phyloP scores from a whole-genome alignment of 23 tunicate genomes.

The Trididemnum clinides region DNA sequence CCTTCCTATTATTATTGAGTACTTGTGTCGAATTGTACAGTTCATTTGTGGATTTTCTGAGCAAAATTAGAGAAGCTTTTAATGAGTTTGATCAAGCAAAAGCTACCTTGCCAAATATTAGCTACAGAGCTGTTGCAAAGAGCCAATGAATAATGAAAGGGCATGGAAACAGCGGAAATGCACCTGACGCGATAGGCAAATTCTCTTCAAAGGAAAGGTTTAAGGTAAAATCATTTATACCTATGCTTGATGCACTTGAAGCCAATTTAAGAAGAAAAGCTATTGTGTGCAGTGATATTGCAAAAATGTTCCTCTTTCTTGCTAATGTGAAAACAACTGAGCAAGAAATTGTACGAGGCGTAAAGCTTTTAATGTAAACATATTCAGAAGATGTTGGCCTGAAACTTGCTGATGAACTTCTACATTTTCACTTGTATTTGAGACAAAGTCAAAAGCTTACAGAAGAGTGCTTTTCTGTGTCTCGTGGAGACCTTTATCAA shows the following conservation, averaged over 20 bases:
- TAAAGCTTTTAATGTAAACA: not conserved
- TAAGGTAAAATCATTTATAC: not conserved
- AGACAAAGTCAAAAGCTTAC: no score
- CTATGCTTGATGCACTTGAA: not conserved
- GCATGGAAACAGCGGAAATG: not conserved
- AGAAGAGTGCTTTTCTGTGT: no score
- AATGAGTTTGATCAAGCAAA: not conserved
- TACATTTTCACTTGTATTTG: not conserved
- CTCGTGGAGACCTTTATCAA: no score
- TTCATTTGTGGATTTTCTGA: no score
- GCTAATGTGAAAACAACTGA: no score
- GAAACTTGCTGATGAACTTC: no score
- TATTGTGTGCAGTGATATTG: no score
- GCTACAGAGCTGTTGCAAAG: not conserved
- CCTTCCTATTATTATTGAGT: no score
- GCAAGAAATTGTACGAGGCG: no score
- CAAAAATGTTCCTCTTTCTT: no score
- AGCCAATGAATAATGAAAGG: not conserved
- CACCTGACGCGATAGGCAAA: not conserved
- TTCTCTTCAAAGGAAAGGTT: not conserved
- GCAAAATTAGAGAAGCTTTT: not conserved
- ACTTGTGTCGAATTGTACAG: no score
- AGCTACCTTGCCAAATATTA: no score
- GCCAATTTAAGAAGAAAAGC: not conserved
- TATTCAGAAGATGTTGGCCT: not conserved